Evolutionary conservation across 2,113 vertebrate genomes (phyloP).

Genomic region (Hystrix cristata): DNA sequence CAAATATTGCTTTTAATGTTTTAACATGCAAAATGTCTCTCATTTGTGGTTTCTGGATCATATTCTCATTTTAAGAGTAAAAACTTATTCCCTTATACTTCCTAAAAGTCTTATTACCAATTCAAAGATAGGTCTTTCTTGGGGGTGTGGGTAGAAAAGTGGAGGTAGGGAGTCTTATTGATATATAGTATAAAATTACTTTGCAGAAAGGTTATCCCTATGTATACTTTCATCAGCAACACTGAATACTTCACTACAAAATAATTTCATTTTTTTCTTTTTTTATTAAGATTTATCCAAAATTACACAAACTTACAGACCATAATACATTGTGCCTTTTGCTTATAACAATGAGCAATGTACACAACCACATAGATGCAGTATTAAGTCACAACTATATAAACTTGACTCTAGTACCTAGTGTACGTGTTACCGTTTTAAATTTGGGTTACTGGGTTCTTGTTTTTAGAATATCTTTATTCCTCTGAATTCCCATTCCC

Average conservation of each 20-base stretch:
- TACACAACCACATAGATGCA: too few relatives aligned
- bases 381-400: too few relatives aligned
- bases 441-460: too few relatives aligned
- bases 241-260: conserved; percentile 1
- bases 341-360: too few relatives aligned
- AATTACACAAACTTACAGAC: too few relatives aligned
- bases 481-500: too few relatives aligned
- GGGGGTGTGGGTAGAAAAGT: background rate
- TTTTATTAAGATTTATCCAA: too few relatives aligned
- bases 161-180: background rate
- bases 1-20: background rate
- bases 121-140: background rate
- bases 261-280: background rate
- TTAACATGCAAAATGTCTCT: background rate
- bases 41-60: background rate
- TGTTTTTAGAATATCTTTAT: too few relatives aligned
- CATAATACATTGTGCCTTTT: too few relatives aligned
- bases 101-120: background rate
- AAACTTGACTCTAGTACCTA: too few relatives aligned
- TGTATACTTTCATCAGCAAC: background rate
- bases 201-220: background rate
- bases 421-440: too few relatives aligned
- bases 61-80: background rate
- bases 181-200: background rate
- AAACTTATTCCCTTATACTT: background rate